Conservation (phyloP, 2,888 invertebrate genomes). For the Aporophyla lueneburgensis region DNA sequence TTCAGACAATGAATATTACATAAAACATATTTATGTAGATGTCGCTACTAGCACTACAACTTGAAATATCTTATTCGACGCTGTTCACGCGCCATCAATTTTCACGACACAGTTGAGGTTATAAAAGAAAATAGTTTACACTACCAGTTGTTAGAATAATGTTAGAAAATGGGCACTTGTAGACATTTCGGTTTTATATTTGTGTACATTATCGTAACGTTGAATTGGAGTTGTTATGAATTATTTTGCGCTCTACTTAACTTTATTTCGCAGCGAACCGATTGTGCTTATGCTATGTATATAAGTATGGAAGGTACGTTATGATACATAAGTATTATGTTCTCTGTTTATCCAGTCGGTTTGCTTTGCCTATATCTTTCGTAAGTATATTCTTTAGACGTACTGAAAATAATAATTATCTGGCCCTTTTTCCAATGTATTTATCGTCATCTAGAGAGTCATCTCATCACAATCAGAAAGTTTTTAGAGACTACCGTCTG, state of each 20-base stretch:
- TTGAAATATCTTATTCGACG: constrained; percentile 45
- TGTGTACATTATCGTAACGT: constrained; percentile 29
- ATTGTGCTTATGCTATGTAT: constrained; percentile 9
- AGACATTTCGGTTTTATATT: constrained; percentile 27
- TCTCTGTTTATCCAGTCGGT: neutral
- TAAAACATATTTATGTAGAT: constrained; percentile 41
- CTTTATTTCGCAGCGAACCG: constrained; percentile 28
- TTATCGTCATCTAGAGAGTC: too few species aligned
- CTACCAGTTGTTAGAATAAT: constrained; percentile 25
- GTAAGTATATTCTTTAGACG: neutral
- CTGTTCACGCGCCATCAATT: constrained; percentile 52
- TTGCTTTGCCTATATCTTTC: neutral
- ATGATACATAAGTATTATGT: neutral
- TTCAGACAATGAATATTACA: constrained; percentile 20
- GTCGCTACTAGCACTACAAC: constrained; percentile 21
- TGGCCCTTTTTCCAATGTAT: neutral
- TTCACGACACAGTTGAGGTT: constrained; percentile 54
- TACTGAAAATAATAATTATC: neutral
- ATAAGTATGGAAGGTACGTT: neutral
- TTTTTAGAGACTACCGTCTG: too few species aligned
- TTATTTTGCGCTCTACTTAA: constrained; percentile 50
- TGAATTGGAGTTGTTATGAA: constrained; percentile 43
- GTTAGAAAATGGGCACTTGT: constrained; percentile 26
- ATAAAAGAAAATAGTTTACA: constrained; percentile 51
- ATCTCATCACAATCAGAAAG: too few species aligned